Percentiles rank a stretch among this genome's conserved stretches.
Conservation (phyloP, 2,113 vertebrate genomes). For the Gymnocephalus cernua region DNA sequence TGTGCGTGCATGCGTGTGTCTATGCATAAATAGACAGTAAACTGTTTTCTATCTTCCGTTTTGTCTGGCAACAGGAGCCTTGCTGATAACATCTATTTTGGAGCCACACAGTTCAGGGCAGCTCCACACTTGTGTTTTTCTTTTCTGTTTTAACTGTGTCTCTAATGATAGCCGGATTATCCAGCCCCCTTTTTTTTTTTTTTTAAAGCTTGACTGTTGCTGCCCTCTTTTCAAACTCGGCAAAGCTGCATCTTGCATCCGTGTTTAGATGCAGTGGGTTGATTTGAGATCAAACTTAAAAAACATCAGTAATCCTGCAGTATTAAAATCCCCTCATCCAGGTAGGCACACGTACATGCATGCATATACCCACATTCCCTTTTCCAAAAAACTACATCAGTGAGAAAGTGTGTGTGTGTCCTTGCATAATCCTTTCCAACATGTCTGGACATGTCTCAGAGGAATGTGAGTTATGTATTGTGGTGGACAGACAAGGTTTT, state of each 20-base stretch:
- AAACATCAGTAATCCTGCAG: constrained; percentile 31
- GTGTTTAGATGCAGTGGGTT: constrained; percentile 10
- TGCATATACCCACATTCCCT: constrained; percentile 26
- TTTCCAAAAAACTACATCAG: constrained; percentile 33
- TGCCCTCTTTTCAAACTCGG: constrained; percentile 49
- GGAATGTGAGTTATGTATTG: constrained; percentile 71
- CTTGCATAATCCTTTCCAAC: constrained; percentile 47
- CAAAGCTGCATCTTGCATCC: constrained; percentile 20
- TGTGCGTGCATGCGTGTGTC: constrained; percentile 24
- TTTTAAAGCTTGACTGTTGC: constrained; percentile 43
- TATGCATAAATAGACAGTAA: constrained; percentile 63
- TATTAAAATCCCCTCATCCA: constrained; percentile 12
- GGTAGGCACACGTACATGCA: not conserved
- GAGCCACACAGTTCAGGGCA: constrained; percentile 55
- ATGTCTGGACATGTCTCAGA: constrained; percentile 70
- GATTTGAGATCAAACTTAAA: constrained; percentile 15
- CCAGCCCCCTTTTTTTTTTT: not conserved
- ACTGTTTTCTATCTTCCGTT: constrained; percentile 48
- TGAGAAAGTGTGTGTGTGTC: constrained; percentile 41
- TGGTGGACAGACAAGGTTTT: constrained; percentile 49
- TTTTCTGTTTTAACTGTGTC: constrained; percentile 44
- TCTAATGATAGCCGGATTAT: constrained; percentile 59
- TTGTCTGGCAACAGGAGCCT: constrained; percentile 56
- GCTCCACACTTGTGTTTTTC: constrained; percentile 48
- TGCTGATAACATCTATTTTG: constrained; percentile 75